Evolutionary conservation across 1,140 invertebrate species (phyloP), one percentile per base, ranked within the genome.

Genomic region (Alviniconcha marisindica): DNA sequence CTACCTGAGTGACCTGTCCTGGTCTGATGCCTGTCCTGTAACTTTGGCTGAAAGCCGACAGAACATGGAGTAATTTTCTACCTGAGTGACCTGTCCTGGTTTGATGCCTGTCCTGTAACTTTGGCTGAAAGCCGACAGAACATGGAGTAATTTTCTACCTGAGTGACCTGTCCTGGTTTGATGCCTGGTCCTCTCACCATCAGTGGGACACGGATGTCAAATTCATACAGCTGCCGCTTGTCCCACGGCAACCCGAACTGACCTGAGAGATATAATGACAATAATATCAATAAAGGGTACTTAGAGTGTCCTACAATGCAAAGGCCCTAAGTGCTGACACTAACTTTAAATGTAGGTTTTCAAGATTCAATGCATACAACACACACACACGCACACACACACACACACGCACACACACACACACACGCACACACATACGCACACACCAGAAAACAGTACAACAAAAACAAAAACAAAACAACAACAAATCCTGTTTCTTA

Each of bases 141-240:
- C 18, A 24, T 28, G 18, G 78, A 85, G 83, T 48, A 18, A 18
- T 48, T 5, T 48, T 48, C 18, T 86, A 92, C 91, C 73, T 90
- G 76, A 40, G 83, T 87, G 1, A 81, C 81, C n/a, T 85, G 71
- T 7, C 87, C 87, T 42, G 89, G 42, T 56, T 86, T 86, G 38
- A 92, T 89, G 0, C 94, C 94, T 2, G 97, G 97, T 33, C 97
- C 97, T 83, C 95, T 93, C 4, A 98, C 95, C 40, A 97, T 87
- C 21, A 98, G 92, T 10, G 97, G 97, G 0, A 98, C 95, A 88
- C 95, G 94, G 48, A 97, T 96, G 90, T 98, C 97, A 4, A 96
- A 96, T 89, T 98, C 97, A 91, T 98, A 98, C 0, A 96, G 96
- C 87, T 97, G 96, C 33, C 97, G 94, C 91, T 98, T 98, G 92